Evolutionary conservation across 2,888 invertebrate genomes (phyloP), one percentile per base, ranked within the genome.

Genomic region (Zelleria hepariella): DNA sequence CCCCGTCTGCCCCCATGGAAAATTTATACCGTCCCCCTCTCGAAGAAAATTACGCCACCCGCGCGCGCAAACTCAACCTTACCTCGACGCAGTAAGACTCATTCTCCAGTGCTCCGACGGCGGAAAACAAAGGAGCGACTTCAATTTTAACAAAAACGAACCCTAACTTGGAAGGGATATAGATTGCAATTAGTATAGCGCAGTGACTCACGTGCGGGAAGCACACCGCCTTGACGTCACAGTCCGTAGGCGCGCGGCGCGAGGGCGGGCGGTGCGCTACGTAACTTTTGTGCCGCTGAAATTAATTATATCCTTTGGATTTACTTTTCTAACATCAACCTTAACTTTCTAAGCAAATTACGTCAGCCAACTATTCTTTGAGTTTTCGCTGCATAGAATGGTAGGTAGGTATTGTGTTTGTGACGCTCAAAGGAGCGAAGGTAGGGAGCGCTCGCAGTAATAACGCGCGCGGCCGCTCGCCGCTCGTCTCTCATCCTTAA

Each of bases 1-100:
- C 86, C 84, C 83, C 86, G 86, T 86, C 87, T 87, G 77, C 87
- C 87, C 80, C 87, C 86, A 85, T 86, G 75, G 78, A 87, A 87
- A 88, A 88, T 88, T 87, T 88, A 88, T 88, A 87, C 85, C 87
- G 83, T 83, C 87, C 86, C 86, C 81, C 80, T 76, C 70, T 70
- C 78, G 77, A 84, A 86, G 86, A 85, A 85, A 80, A 84, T 86
- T 82, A 80, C 73, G 67, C 66, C 63, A 63, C 68, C 64, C 58
- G 54, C 63, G 67, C 63, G 27, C 60, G 68, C 59, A 74, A 80
- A 80, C 65, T 73, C 70, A 70, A 77, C 81, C 77, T 71, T 80
- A 72, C 62, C 21, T 57, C 67, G 57, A 61, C 62, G 64, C 63
- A 67, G 73, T 77, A 86, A 68, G 73, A 75, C 68, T 67, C 73